These are phyloP conservation scores for Barypeithes pellucidus DNA, from an alignment of 2,888 invertebrate species.

Conservation along the genomic window DNA sequence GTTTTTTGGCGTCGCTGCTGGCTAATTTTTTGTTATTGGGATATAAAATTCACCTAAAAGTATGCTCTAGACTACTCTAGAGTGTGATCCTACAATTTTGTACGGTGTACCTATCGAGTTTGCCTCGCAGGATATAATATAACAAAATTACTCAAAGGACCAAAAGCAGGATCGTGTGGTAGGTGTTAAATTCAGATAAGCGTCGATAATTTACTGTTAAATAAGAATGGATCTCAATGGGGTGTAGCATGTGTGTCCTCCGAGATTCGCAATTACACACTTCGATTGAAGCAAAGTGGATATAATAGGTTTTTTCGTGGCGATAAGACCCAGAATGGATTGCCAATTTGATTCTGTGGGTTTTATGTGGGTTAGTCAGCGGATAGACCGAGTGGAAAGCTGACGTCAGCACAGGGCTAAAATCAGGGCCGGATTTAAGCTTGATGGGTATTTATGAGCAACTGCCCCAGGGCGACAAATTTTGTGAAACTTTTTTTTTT, in stretches of 20 bases:
- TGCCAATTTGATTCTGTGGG: background rate
- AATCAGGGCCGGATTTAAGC: too few species aligned
- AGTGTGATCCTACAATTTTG: too few species aligned
- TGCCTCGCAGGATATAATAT: conserved; percentile 16
- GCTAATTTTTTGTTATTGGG: too few species aligned
- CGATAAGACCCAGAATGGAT: background rate
- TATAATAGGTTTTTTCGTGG: background rate
- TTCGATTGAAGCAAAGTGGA: conserved; percentile 45
- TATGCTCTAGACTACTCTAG: too few species aligned
- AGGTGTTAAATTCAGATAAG: conserved; percentile 39
- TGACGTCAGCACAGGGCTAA: too few species aligned
- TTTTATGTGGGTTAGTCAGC: background rate
- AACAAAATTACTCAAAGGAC: background rate
- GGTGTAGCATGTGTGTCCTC: conserved; percentile 27
- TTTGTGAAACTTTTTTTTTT: too few species aligned
- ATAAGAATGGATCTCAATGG: conserved; percentile 36
- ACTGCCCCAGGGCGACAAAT: too few species aligned
- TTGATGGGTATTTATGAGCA: too few species aligned
- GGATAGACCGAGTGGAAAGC: too few species aligned
- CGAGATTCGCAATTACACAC: conserved; percentile 33
- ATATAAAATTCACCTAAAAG: too few species aligned
- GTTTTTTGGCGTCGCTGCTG: too few species aligned
- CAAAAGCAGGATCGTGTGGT: background rate
- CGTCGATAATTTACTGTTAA: conserved; percentile 32
- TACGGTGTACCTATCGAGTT: background rate